A percentile compares a stretch with the other conserved stretches of the same genome.
These are phyloP conservation scores for Pelodytes ibericus DNA, from an alignment of 2,797 vertebrate species.

Conservation along the genomic window DNA sequence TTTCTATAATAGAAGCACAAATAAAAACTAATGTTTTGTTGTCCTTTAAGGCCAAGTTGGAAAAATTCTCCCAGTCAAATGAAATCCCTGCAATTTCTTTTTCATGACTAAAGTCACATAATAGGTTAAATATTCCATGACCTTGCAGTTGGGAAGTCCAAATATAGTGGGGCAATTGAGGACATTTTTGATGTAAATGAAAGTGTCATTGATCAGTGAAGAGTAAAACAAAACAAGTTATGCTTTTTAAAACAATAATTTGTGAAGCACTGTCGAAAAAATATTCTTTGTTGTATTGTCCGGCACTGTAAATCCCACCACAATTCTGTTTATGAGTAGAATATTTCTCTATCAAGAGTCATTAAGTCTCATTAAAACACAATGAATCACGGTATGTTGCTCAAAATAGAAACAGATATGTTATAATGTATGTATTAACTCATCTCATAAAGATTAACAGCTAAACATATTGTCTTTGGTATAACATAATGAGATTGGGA, in stretches of 20 bases:
- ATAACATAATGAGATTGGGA: too few relatives aligned
- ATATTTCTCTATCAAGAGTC: too few relatives aligned
- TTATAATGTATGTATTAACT: too few relatives aligned
- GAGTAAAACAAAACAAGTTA: constrained; percentile 53
- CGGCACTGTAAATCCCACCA: constrained; percentile 19
- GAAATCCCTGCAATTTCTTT: too few relatives aligned
- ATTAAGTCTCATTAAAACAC: neutral
- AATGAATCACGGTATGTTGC: neutral
- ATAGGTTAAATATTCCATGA: constrained; percentile 10
- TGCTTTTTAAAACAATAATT: constrained; percentile 33
- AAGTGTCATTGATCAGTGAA: constrained; percentile 40
- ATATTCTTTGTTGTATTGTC: neutral
- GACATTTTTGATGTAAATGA: constrained; percentile 53
- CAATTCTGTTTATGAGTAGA: neutral
- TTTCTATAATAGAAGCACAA: too few relatives aligned
- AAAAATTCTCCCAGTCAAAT: too few relatives aligned
- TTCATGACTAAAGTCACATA: too few relatives aligned
- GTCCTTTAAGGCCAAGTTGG: too few relatives aligned
- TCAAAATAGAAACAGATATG: too few relatives aligned
- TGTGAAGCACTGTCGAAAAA: constrained; percentile 13
- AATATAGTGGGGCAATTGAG: constrained; percentile 22
- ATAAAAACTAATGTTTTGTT: too few relatives aligned
- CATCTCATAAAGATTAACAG: too few relatives aligned
- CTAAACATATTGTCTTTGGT: too few relatives aligned
- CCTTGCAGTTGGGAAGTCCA: neutral